Evolutionary conservation across 2,113 vertebrate species (phyloP).

Genomic region (Colinus virginianus): DNA sequence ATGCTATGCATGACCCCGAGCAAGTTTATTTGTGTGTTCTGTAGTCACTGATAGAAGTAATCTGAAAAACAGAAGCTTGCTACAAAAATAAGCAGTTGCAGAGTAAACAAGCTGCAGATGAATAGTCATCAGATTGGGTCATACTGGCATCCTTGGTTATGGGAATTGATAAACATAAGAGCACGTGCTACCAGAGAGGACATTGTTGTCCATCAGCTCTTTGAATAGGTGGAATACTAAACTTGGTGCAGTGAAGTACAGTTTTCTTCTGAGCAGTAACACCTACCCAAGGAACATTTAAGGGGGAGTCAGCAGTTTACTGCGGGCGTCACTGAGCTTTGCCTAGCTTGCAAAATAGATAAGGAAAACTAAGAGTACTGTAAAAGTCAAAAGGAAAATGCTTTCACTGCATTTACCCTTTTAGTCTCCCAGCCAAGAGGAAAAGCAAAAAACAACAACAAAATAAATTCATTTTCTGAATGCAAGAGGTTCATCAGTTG

Average conservation of each 20-base stretch:
- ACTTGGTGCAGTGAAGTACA: not conserved
- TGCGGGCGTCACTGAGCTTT: not conserved
- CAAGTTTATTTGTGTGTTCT: slow-evolving; percentile 22
- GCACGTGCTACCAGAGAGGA: not conserved
- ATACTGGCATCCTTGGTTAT: not conserved
- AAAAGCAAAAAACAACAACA: not conserved
- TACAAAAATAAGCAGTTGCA: slow-evolving; percentile 27
- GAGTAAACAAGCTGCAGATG: slow-evolving; percentile 34
- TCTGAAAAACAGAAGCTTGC: not conserved
- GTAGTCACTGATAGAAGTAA: not conserved
- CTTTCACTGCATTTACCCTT: not conserved
- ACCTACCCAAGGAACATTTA: not conserved
- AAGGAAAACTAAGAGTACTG: not conserved
- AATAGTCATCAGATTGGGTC: not conserved
- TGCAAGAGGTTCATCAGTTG: not conserved
- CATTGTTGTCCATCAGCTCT: not conserved
- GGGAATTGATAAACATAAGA: slow-evolving; percentile 1
- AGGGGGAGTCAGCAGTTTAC: not conserved
- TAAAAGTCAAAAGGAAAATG: not conserved
- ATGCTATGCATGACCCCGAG: not conserved
- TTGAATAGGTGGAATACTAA: not conserved
- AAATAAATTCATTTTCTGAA: not conserved
- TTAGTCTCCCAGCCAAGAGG: not conserved
- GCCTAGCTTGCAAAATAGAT: not conserved
- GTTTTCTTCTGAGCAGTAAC: not conserved